Percentiles rank a stretch among this genome's conserved stretches.
Conservation (phyloP, 2,113 vertebrate species). For the Myodes glareolus region DNA sequence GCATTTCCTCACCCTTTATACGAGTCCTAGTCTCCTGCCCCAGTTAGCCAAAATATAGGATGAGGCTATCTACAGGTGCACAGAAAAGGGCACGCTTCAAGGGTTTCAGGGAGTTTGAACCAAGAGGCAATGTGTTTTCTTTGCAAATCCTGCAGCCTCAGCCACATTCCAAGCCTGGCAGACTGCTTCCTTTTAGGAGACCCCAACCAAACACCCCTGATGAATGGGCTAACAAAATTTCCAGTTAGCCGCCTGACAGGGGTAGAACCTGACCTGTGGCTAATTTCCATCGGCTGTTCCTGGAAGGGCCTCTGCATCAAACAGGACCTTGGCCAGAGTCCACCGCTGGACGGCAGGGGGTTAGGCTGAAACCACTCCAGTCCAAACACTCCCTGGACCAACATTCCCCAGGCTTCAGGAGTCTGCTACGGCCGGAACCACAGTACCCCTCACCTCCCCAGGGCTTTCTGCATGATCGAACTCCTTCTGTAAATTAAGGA, state of each 20-base stretch:
- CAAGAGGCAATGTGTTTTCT: constrained; percentile 62
- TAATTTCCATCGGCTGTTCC: constrained; percentile 69
- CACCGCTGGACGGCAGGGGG: not conserved
- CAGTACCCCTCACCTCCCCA: constrained; percentile 63
- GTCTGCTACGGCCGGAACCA: constrained; percentile 72
- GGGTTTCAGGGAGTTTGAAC: constrained; percentile 26
- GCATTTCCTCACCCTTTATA: constrained; percentile 62
- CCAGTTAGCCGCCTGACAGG: constrained; percentile 31
- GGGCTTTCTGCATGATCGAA: constrained; percentile 82
- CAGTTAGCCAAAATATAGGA: constrained; percentile 37
- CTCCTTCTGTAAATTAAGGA: constrained; percentile 81
- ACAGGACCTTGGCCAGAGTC: constrained; percentile 51
- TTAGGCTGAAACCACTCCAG: constrained; percentile 62
- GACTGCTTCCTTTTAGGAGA: constrained; percentile 12
- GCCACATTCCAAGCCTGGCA: constrained; percentile 40
- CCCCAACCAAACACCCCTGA: constrained; percentile 13
- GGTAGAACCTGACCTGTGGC: constrained; percentile 15
- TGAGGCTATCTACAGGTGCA: constrained; percentile 28
- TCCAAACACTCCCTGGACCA: constrained; percentile 74
- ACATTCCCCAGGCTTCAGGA: constrained; percentile 68
- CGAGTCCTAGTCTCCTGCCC: not conserved
- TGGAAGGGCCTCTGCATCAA: constrained; percentile 41
- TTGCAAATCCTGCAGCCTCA: constrained; percentile 48
- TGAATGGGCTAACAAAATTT: constrained; percentile 54
- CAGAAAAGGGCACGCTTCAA: not conserved